phyloP scores from a whole-genome alignment of 2,113 vertebrate species.

The Bothrops jararaca region DNA sequence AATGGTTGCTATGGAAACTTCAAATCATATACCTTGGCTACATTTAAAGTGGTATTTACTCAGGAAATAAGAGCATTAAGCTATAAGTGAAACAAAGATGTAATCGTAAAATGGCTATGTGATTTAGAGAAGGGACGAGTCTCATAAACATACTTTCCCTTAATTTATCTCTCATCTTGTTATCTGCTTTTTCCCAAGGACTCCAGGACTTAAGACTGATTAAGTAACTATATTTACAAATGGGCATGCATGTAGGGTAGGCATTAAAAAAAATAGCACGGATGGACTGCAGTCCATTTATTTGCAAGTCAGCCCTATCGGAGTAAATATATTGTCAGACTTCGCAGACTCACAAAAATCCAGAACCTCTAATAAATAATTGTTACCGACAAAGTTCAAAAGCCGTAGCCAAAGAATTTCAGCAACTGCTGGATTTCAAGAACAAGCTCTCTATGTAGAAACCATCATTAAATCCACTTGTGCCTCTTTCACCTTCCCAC shows the following conservation, averaged over 20 bases:
- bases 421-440: neutral
- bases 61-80: neutral
- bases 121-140: neutral
- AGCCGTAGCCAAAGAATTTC: neutral
- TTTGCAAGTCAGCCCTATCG: neutral
- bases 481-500: neutral
- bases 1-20: neutral
- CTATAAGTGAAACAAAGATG: neutral
- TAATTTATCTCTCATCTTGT: neutral
- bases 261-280: neutral
- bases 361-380: neutral
- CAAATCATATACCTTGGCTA: neutral
- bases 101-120: neutral
- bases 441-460: neutral
- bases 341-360: neutral
- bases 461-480: neutral
- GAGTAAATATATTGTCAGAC: neutral
- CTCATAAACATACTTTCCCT: neutral
- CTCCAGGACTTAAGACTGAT: neutral
- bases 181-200: neutral
- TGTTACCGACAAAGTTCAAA: neutral
- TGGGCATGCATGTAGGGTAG: neutral
- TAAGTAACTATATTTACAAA: neutral
- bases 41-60: neutral
- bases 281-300: neutral